phyloP scores from a whole-genome alignment of 2,797 vertebrate genomes.

The Aphelocoma californica region DNA sequence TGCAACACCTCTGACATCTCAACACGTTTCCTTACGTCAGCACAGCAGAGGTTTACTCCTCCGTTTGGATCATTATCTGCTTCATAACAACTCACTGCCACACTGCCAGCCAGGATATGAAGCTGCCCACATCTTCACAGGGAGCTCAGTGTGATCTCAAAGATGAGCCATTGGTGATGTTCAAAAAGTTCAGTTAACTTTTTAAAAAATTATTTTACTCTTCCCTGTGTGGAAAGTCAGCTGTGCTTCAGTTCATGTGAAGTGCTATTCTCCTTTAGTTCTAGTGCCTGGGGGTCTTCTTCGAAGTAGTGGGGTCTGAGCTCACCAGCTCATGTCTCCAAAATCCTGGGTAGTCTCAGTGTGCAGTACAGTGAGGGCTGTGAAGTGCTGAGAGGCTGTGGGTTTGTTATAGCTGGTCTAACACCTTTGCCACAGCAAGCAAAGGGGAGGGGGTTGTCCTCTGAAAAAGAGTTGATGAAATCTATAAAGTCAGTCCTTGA shows the following conservation, averaged over 20 bases:
- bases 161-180: slow-evolving; percentile 44
- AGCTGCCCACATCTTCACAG: slow-evolving; percentile 41
- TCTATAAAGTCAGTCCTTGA: neutral
- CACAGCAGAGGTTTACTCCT: neutral
- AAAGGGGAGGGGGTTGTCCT: neutral
- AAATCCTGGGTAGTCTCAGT: slow-evolving; percentile 31
- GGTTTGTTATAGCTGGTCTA: neutral
- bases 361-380: neutral
- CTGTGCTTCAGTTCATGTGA: slow-evolving; percentile 28
- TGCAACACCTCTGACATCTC: neutral
- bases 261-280: slow-evolving; percentile 31
- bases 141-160: slow-evolving; percentile 44
- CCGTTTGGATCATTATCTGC: neutral
- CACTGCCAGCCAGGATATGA: neutral
- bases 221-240: slow-evolving; percentile 21
- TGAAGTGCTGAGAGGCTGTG: neutral
- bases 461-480: neutral
- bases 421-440: neutral
- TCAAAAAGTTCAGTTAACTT: slow-evolving; percentile 61
- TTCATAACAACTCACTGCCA: neutral
- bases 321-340: neutral
- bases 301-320: slow-evolving; percentile 58
- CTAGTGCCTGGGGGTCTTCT: slow-evolving; percentile 19
- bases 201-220: slow-evolving; percentile 39
- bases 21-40: neutral